A percentile compares a stretch with the other conserved stretches of the same genome.
phyloP scores from a whole-genome alignment of 92 coral and sea anemone species.

The Siderastrea siderea region DNA sequence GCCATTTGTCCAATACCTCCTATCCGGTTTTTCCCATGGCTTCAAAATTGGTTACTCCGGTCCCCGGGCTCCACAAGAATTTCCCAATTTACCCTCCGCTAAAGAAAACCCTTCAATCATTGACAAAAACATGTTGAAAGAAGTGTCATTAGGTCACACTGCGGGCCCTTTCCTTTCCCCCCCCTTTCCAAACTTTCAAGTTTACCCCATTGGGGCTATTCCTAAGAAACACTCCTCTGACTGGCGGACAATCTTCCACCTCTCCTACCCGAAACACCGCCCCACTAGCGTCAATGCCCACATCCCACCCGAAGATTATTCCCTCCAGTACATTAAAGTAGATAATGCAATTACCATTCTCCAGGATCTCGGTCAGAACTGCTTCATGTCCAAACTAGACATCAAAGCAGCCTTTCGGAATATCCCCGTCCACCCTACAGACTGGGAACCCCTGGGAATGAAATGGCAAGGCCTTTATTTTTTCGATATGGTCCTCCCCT shows the following conservation, averaged over 20 bases:
- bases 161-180: neutral
- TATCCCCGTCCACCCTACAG: neutral
- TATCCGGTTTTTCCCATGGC: neutral
- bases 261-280: neutral
- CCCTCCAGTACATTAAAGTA: neutral
- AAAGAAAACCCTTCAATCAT: neutral
- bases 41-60: neutral
- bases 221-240: neutral
- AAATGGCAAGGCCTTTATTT: neutral
- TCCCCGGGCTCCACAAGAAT: neutral
- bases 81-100: neutral
- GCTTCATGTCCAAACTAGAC: neutral
- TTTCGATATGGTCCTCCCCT: neutral
- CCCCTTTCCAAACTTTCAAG: neutral
- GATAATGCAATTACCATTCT: slow-evolving; percentile 1
- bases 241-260: neutral
- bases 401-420: neutral
- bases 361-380: neutral
- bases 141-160: neutral
- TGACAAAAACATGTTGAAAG: slow-evolving; percentile 2
- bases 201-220: neutral
- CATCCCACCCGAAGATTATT: neutral
- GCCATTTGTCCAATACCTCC: neutral
- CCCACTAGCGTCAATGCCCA: slow-evolving; percentile 11
- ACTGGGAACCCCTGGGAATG: neutral